Conservation (phyloP, 2,113 vertebrate species). For the Phaetusa simplex region DNA sequence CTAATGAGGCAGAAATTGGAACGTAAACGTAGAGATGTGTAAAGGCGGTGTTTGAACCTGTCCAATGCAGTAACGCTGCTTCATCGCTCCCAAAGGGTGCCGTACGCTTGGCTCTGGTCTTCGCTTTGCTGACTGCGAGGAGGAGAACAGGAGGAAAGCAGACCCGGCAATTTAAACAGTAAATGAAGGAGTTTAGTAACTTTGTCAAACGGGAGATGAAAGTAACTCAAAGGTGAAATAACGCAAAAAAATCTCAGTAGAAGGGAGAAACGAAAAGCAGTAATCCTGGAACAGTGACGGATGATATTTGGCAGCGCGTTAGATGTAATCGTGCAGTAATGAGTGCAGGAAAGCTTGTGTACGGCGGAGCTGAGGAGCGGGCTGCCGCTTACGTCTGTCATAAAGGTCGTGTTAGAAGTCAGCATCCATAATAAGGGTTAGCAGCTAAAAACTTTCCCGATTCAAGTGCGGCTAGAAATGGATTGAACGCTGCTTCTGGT, state of each 20-base stretch:
- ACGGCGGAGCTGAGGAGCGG: not conserved
- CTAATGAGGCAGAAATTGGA: not conserved
- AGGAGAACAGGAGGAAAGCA: not conserved
- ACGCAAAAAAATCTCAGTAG: not conserved
- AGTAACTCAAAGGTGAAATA: not conserved
- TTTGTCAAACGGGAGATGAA: not conserved
- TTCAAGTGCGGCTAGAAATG: fast-evolving
- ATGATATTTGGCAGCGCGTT: not conserved
- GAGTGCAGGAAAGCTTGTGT: not conserved
- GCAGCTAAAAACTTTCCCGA: fast-evolving
- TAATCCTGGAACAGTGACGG: not conserved
- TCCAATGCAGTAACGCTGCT: fast-evolving
- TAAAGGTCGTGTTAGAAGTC: fast-evolving
- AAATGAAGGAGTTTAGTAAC: not conserved
- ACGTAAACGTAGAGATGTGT: not conserved
- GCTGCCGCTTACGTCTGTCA: not conserved
- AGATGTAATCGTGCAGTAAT: fast-evolving
- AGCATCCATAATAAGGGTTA: not conserved
- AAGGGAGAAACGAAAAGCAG: not conserved
- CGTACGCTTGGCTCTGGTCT: not conserved
- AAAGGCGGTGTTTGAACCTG: not conserved
- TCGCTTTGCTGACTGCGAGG: fast-evolving
- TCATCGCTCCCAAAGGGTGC: not conserved
- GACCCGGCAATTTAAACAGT: not conserved
- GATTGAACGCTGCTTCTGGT: fast-evolving